These are phyloP conservation scores for Scaptodrosophila lebanonensis DNA, from an alignment of 1,140 invertebrate genomes.

Conservation along the genomic window DNA sequence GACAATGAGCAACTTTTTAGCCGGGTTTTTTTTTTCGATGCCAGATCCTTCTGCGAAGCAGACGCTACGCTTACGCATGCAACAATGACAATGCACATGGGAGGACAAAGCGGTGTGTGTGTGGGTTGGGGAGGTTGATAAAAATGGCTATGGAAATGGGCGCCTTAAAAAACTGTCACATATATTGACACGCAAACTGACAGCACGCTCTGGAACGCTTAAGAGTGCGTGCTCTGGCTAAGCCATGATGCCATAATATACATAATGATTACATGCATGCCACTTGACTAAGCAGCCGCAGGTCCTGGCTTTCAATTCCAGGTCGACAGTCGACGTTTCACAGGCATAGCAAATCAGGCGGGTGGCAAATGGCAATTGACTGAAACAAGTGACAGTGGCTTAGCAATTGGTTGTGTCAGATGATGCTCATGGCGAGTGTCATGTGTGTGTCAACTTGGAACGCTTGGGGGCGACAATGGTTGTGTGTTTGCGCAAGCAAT, in stretches of 20 bases:
- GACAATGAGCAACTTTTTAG: conserved; percentile 66
- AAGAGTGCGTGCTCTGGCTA: conserved; percentile 32
- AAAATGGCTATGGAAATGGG: conserved; percentile 2
- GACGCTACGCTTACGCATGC: conserved; percentile 35
- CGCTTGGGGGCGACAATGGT: no score
- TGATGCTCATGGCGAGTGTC: background rate
- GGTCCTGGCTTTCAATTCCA: conserved; percentile 4
- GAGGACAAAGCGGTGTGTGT: no score
- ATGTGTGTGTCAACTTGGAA: background rate
- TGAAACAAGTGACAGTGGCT: conserved; percentile 13
- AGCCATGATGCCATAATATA: conserved; percentile 19
- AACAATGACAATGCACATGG: conserved; percentile 56
- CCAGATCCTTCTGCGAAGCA: conserved; percentile 14
- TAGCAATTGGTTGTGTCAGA: conserved; percentile 20
- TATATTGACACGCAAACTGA: conserved; percentile 34
- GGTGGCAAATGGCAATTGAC: conserved; percentile 14
- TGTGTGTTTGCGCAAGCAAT: no score
- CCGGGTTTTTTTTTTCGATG: conserved; percentile 17
- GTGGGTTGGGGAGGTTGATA: no score
- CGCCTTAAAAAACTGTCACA: conserved; percentile 53
- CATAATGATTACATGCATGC: conserved; percentile 50
- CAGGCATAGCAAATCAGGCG: conserved; percentile 29
- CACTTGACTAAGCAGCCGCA: conserved; percentile 32
- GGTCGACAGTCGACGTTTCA: conserved; percentile 8
- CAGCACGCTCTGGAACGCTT: conserved; percentile 28